A percentile compares a stretch with the other conserved stretches of the same genome.
phyloP scores from a whole-genome alignment of 1,140 invertebrate species.

The Aporrectodea caliginosa region DNA sequence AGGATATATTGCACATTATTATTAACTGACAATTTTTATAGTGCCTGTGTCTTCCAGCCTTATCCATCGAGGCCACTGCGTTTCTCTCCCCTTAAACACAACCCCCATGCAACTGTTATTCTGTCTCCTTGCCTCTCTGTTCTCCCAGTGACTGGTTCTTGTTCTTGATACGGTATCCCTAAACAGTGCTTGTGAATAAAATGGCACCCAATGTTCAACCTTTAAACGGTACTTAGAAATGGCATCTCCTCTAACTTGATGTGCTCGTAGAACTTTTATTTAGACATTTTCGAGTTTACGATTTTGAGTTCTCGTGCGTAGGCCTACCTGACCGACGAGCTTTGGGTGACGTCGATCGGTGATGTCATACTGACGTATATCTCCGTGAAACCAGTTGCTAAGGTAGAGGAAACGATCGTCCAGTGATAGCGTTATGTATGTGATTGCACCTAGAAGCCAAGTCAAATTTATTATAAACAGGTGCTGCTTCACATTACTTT shows the following conservation, averaged over 20 bases:
- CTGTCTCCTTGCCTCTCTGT: too few relatives aligned
- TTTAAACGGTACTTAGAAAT: too few relatives aligned
- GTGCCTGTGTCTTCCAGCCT: neutral
- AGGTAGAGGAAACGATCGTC: constrained; percentile 91
- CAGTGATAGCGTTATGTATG: constrained; percentile 88
- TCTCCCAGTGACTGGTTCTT: too few relatives aligned
- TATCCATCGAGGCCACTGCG: neutral
- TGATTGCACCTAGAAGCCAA: constrained; percentile 70
- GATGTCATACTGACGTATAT: constrained; percentile 92
- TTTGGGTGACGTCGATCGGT: constrained; percentile 74
- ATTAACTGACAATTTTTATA: neutral
- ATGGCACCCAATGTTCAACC: too few relatives aligned
- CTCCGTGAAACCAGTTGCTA: constrained; percentile 87
- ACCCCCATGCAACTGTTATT: too few relatives aligned
- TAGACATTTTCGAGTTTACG: too few relatives aligned
- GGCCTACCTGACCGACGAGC: constrained; percentile 68
- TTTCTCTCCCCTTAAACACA: too few relatives aligned
- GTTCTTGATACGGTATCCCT: too few relatives aligned
- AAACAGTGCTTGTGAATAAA: too few relatives aligned
- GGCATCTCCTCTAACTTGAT: too few relatives aligned
- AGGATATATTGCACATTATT: neutral
- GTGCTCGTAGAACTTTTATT: neutral
- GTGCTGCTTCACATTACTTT: neutral
- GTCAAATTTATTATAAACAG: neutral
- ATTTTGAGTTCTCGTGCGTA: too few relatives aligned